phyloP scores from a whole-genome alignment of 2,888 invertebrate genomes.

The Apotomis betuletana region DNA sequence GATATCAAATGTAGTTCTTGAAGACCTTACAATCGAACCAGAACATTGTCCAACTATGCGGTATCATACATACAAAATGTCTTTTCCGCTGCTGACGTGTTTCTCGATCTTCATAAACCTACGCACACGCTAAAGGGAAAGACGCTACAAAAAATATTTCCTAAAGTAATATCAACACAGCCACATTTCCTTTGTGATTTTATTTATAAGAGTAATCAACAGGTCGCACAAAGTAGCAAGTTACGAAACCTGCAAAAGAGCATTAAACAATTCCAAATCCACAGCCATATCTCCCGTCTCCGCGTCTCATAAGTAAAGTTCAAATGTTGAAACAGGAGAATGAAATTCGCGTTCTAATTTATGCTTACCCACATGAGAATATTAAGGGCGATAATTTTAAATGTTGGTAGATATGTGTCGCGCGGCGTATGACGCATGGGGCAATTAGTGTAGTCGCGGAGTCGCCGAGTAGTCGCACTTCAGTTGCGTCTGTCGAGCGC shows the following conservation, averaged over 20 bases:
- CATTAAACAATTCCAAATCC: slow-evolving; percentile 40
- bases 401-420: slow-evolving; percentile 43
- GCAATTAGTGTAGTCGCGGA: slow-evolving; percentile 60
- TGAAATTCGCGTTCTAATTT: slow-evolving; percentile 70
- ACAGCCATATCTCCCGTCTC: slow-evolving; percentile 43
- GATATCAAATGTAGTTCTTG: too few relatives aligned
- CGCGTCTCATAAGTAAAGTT: slow-evolving; percentile 61
- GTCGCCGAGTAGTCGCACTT: slow-evolving; percentile 32
- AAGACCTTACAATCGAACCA: too few relatives aligned
- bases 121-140: too few relatives aligned
- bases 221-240: slow-evolving; percentile 38
- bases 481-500: slow-evolving; percentile 1
- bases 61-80: too few relatives aligned
- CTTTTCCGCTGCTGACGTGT: too few relatives aligned
- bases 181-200: slow-evolving; percentile 29
- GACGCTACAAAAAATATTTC: background rate
- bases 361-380: slow-evolving; percentile 63
- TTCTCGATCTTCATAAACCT: too few relatives aligned
- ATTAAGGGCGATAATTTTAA: slow-evolving; percentile 56
- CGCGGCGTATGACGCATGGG: slow-evolving; percentile 61
- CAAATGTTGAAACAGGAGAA: slow-evolving; percentile 67
- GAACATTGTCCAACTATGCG: too few relatives aligned
- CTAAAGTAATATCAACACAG: slow-evolving; percentile 12
- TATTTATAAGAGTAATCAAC: slow-evolving; percentile 40
- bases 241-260: slow-evolving; percentile 34